Evolutionary conservation across 2,888 invertebrate genomes (phyloP).

Genomic region (Melinopterus prodromus): DNA sequence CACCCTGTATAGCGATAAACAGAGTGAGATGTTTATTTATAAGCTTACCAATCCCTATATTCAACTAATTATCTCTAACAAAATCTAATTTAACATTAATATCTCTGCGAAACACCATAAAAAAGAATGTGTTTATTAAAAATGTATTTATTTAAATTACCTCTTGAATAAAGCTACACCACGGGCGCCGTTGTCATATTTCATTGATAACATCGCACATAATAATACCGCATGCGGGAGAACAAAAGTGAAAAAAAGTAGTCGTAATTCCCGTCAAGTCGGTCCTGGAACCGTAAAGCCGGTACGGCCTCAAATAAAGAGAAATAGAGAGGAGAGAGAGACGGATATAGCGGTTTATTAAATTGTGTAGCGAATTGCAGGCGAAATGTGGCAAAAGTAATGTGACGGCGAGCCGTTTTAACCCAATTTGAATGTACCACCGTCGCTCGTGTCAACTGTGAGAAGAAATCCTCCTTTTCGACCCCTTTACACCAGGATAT

Average conservation of each 20-base stretch:
- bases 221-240: neutral
- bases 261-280: neutral
- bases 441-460: neutral
- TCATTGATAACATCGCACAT: neutral
- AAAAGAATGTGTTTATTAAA: neutral
- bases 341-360: neutral
- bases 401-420: neutral
- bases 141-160: neutral
- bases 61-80: no score
- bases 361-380: slow-evolving; percentile 4
- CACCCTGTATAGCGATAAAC: no score
- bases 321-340: neutral
- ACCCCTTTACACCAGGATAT: neutral
- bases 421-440: neutral
- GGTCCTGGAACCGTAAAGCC: neutral
- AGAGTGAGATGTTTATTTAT: no score
- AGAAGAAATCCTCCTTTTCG: neutral
- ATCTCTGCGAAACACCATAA: no score
- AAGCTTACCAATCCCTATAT: no score
- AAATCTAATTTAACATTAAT: no score
- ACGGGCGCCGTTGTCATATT: neutral
- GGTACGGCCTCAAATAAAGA: neutral
- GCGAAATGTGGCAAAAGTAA: neutral
- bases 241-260: neutral
- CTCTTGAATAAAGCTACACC: neutral